These are phyloP conservation scores for Nematolebias whitei DNA, from an alignment of 2,113 vertebrate species.

Conservation along the genomic window DNA sequence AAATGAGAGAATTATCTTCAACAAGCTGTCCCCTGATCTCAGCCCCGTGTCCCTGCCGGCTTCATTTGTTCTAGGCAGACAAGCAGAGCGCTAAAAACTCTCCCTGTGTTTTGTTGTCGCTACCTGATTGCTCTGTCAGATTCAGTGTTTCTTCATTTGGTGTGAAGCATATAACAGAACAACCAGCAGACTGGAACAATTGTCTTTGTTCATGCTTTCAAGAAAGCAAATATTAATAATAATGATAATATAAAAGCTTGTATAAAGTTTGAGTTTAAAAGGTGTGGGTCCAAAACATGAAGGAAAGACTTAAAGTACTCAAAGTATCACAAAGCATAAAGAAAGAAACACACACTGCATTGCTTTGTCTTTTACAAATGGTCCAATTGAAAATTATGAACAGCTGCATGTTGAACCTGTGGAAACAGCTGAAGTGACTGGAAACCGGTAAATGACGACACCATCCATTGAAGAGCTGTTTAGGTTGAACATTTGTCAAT, in stretches of 20 bases:
- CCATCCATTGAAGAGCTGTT: too few species aligned
- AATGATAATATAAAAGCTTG: too few species aligned
- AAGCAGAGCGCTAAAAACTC: constrained; percentile 59
- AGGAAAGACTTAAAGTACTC: too few species aligned
- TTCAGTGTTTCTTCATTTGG: constrained; percentile 47
- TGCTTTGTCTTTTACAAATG: too few species aligned
- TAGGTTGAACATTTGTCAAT: too few species aligned
- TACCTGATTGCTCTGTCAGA: constrained; percentile 61
- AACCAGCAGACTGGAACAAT: constrained; percentile 38
- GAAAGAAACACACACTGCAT: too few species aligned
- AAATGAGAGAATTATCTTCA: constrained; percentile 73
- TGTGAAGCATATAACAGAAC: constrained; percentile 44
- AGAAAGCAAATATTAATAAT: neutral
- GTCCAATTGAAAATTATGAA: too few species aligned
- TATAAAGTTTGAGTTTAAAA: neutral
- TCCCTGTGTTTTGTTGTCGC: constrained; percentile 37
- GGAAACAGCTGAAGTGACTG: too few species aligned
- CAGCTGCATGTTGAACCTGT: too few species aligned
- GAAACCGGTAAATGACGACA: too few species aligned
- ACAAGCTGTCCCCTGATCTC: constrained; percentile 68
- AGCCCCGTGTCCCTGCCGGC: constrained; percentile 46
- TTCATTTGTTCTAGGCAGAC: constrained; percentile 68
- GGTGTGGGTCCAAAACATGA: too few species aligned
- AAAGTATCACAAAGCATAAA: too few species aligned
- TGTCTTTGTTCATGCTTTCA: constrained; percentile 10